Conservation (phyloP, 1,140 invertebrate genomes). For the Caligus rogercresseyi region DNA sequence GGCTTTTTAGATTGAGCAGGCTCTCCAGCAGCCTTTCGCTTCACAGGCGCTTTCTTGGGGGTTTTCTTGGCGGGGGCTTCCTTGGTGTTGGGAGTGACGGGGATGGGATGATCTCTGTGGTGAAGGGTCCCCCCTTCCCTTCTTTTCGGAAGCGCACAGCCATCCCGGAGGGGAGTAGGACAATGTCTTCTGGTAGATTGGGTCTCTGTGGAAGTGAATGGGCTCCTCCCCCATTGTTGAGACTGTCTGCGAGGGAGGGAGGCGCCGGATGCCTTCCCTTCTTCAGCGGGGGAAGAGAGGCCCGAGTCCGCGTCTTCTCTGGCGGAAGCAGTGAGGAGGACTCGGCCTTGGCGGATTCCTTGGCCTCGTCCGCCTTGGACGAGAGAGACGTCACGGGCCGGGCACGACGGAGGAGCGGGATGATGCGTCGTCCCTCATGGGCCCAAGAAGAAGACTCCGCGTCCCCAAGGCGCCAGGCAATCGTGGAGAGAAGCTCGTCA, state of each 20-base stretch:
- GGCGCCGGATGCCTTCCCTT: neutral
- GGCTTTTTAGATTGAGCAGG: neutral
- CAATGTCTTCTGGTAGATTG: neutral
- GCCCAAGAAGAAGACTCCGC: constrained; percentile 65
- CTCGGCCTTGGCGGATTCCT: neutral
- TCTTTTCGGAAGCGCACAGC: constrained; percentile 9
- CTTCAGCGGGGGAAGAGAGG: neutral
- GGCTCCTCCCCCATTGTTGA: neutral
- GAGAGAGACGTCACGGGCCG: constrained; percentile 34
- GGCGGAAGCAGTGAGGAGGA: neutral
- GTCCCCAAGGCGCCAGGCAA: constrained; percentile 61
- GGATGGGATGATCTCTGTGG: neutral
- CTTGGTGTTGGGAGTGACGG: neutral
- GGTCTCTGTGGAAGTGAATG: neutral
- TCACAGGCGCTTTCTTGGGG: neutral
- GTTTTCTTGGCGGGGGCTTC: neutral
- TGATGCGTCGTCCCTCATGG: constrained; percentile 56
- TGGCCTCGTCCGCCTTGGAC: neutral
- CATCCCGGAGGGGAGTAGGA: constrained; percentile 10
- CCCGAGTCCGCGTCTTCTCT: neutral
- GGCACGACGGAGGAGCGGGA: constrained; percentile 59
- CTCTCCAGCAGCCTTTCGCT: neutral
- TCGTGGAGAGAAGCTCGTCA: constrained; percentile 66
- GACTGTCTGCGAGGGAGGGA: neutral
- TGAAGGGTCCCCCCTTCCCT: neutral